Percentiles rank a stretch among this genome's conserved stretches.
These are phyloP conservation scores for Yoshiicerus persimilis DNA, from an alignment of 1,140 invertebrate genomes.

Conservation along the genomic window DNA sequence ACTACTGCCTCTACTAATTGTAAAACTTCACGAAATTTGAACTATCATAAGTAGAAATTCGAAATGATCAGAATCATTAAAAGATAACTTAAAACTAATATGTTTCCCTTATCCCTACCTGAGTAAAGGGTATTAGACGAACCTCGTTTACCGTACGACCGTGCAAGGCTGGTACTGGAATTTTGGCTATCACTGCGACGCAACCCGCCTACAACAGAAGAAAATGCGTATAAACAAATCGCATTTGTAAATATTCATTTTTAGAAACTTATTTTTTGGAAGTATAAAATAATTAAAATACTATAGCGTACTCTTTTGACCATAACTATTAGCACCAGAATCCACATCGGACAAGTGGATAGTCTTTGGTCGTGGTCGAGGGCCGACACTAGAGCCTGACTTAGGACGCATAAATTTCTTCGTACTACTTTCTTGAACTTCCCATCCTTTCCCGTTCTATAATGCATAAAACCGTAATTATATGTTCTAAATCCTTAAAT, in stretches of 20 bases:
- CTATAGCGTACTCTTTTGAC: constrained; percentile 29
- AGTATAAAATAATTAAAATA: too few relatives aligned
- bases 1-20: background rate
- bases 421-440: constrained; percentile 48
- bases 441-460: constrained; percentile 42
- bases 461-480: background rate
- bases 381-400: constrained; percentile 33
- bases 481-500: background rate
- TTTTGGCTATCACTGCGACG: constrained; percentile 49
- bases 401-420: constrained; percentile 46
- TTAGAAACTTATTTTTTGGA: background rate
- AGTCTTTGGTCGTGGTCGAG: constrained; percentile 76
- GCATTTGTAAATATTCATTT: background rate
- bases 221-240: background rate
- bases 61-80: background rate
- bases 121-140: constrained; percentile 45
- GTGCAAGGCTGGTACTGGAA: constrained; percentile 44
- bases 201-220: constrained; percentile 31
- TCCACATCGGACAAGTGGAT: constrained; percentile 71
- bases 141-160: constrained; percentile 43
- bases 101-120: background rate
- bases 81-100: background rate
- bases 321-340: constrained; percentile 62
- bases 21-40: background rate
- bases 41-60: background rate